phyloP scores from a whole-genome alignment of 2,113 vertebrate species.

The Labrus mixtus region DNA sequence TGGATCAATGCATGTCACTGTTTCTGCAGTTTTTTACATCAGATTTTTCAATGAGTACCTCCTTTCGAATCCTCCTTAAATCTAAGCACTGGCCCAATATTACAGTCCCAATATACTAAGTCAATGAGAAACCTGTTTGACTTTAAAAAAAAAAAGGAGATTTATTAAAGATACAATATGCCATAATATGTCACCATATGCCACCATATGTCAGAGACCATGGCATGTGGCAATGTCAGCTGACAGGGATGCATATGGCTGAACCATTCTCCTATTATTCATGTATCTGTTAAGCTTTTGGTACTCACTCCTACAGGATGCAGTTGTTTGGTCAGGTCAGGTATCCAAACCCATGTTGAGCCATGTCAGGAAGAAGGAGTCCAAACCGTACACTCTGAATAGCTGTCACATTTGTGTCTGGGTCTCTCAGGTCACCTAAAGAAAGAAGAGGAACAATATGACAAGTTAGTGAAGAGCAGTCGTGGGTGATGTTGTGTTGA shows the following conservation, averaged over 20 bases:
- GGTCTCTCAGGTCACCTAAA: conserved; percentile 38
- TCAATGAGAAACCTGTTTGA: no score
- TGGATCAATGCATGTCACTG: no score
- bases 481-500: neutral
- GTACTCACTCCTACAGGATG: conserved; percentile 67
- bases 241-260: neutral
- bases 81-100: no score
- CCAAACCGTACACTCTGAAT: neutral
- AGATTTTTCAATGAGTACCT: no score
- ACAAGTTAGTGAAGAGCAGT: neutral
- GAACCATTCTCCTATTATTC: neutral
- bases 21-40: no score
- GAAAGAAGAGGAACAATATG: neutral
- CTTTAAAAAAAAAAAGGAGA: no score
- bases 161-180: no score
- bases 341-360: conserved; percentile 65
- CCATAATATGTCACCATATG: no score
- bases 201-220: neutral
- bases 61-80: no score
- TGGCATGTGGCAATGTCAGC: neutral
- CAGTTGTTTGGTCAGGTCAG: conserved; percentile 55
- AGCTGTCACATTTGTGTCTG: conserved; percentile 49
- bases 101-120: no score
- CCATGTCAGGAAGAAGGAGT: conserved; percentile 42
- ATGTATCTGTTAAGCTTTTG: neutral